phyloP scores from a whole-genome alignment of 2,888 invertebrate species.

The Crocallis elinguaria region DNA sequence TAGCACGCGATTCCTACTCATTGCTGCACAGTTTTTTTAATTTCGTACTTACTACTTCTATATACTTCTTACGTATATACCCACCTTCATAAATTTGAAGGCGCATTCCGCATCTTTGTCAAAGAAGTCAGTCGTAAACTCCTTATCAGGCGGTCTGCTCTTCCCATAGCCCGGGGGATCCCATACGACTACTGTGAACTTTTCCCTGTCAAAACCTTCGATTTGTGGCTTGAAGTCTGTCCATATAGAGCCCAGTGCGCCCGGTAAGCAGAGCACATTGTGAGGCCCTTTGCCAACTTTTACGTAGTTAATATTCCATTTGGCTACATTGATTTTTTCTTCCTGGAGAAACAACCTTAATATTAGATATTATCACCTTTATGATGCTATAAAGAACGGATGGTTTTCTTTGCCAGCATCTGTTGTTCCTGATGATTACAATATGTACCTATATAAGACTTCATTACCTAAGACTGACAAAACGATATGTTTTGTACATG shows the following conservation, averaged over 20 bases:
- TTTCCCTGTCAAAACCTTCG: slow-evolving; percentile 85
- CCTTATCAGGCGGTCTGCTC: slow-evolving; percentile 90
- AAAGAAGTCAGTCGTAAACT: slow-evolving; percentile 89
- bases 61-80: not conserved
- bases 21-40: no score
- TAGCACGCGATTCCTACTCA: no score
- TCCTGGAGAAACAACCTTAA: no score
- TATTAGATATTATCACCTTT: no score
- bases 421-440: no score
- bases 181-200: slow-evolving; percentile 89
- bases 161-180: slow-evolving; percentile 96
- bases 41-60: no score
- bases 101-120: slow-evolving; percentile 90
- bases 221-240: slow-evolving; percentile 93
- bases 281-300: slow-evolving; percentile 85
- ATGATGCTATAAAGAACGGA: no score
- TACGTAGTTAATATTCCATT: slow-evolving; percentile 83
- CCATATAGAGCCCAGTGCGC: slow-evolving; percentile 92
- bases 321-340: slow-evolving; percentile 86
- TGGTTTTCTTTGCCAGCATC: no score
- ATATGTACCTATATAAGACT: no score
- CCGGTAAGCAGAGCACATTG: slow-evolving; percentile 90
- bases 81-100: slow-evolving; percentile 88
- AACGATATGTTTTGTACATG: no score
- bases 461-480: no score